Conservation (phyloP, 1,140 invertebrate genomes). For the Hydropsyche tenuis region DNA sequence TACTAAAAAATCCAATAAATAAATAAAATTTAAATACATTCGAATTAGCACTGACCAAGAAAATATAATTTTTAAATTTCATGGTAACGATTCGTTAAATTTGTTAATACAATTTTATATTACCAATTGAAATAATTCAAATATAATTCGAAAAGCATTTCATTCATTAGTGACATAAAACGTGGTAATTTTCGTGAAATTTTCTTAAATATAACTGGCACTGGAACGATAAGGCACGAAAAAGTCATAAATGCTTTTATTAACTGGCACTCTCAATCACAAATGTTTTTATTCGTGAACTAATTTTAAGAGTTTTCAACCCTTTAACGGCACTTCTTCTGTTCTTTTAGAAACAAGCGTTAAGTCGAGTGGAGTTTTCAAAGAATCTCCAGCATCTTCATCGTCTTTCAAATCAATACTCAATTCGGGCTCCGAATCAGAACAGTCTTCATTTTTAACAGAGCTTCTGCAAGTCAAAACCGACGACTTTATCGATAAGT, state of each 20-base stretch:
- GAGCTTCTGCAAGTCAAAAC: constrained; percentile 60
- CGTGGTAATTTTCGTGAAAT: not conserved
- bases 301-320: constrained; percentile 50
- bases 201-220: constrained; percentile 17
- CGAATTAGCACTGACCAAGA: constrained; percentile 43
- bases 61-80: constrained; percentile 31
- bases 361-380: constrained; percentile 71
- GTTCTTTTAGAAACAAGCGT: constrained; percentile 64
- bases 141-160: not conserved
- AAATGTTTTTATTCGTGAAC: constrained; percentile 22
- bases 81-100: constrained; percentile 44
- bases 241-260: constrained; percentile 37
- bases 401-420: constrained; percentile 60
- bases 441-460: constrained; percentile 61
- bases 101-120: constrained; percentile 24
- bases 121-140: not conserved
- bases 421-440: constrained; percentile 60
- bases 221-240: constrained; percentile 31
- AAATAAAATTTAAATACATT: constrained; percentile 34
- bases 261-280: constrained; percentile 48
- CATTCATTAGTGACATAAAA: not conserved
- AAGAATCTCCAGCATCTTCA: constrained; percentile 57
- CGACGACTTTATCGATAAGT: constrained; percentile 73
- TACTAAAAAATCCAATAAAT: constrained; percentile 29
- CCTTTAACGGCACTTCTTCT: constrained; percentile 61